Percentiles rank a stretch among this genome's conserved stretches.
These are phyloP conservation scores for Archivesica marissinica DNA, from an alignment of 1,140 invertebrate genomes.

Conservation along the genomic window DNA sequence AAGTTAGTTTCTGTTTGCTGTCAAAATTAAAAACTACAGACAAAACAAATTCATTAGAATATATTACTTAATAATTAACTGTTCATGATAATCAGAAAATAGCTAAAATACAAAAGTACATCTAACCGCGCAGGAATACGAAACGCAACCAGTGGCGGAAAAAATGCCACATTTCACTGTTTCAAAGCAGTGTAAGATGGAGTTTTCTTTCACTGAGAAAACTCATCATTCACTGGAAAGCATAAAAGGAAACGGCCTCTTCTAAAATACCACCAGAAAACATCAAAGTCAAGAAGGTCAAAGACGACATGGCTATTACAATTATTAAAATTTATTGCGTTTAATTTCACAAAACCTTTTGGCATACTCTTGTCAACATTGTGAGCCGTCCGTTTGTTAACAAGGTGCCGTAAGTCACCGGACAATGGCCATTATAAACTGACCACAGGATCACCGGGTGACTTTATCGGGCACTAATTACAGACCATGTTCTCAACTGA, in stretches of 20 bases:
- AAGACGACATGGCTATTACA: background rate
- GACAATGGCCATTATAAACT: conserved; percentile 27
- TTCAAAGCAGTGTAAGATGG: too few species aligned
- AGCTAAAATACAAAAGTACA: too few species aligned
- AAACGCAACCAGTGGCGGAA: too few species aligned
- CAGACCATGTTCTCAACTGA: background rate
- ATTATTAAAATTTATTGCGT: background rate
- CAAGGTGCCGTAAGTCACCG: conserved; percentile 25
- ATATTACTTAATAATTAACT: too few species aligned
- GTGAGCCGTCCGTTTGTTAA: conserved; percentile 29
- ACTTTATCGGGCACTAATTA: conserved; percentile 34
- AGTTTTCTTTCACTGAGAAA: background rate
- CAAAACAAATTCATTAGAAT: too few species aligned
- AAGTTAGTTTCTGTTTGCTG: too few species aligned
- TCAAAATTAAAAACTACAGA: too few species aligned
- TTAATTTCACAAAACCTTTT: conserved; percentile 24
- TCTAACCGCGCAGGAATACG: too few species aligned
- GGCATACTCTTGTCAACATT: background rate
- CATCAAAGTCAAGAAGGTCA: conserved; percentile 5
- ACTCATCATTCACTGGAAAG: background rate
- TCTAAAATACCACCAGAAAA: background rate
- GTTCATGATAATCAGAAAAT: too few species aligned
- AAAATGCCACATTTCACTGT: too few species aligned
- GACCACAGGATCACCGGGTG: background rate
- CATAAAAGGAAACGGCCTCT: too few species aligned